These are phyloP conservation scores for Blastobasis adustella DNA, from an alignment of 2,888 invertebrate species.

Conservation along the genomic window DNA sequence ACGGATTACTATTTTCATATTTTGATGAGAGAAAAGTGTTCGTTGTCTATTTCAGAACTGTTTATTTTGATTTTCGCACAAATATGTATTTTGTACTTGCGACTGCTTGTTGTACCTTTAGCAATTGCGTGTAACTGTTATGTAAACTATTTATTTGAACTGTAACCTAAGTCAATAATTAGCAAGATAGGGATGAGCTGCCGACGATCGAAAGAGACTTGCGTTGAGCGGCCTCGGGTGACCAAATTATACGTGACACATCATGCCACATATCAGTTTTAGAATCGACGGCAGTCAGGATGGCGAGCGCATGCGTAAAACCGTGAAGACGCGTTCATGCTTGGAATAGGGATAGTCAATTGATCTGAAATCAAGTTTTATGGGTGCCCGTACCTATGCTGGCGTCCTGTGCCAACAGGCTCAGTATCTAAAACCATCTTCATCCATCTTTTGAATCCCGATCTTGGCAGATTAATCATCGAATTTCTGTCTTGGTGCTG, in stretches of 20 bases:
- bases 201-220: slow-evolving; percentile 26
- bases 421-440: too few species aligned
- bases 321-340: too few species aligned
- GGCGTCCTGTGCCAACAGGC: too few species aligned
- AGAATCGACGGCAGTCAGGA: slow-evolving; percentile 34
- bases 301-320: background rate
- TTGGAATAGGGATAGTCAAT: too few species aligned
- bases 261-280: slow-evolving; percentile 69
- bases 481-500: too few species aligned
- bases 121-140: background rate
- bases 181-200: slow-evolving; percentile 17
- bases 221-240: slow-evolving; percentile 34
- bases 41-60: slow-evolving; percentile 13
- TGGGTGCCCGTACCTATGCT: too few species aligned
- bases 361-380: too few species aligned
- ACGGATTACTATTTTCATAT: slow-evolving; percentile 30
- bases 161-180: too few species aligned
- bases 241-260: slow-evolving; percentile 68
- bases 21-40: slow-evolving; percentile 6
- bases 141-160: background rate
- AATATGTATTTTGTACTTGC: slow-evolving; percentile 6
- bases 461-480: too few species aligned
- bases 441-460: too few species aligned
- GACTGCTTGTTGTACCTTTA: background rate
- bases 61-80: slow-evolving; percentile 21